A percentile compares a stretch with the other conserved stretches of the same genome.
These are phyloP conservation scores for Halcyon smyrnensis DNA, from an alignment of 2,797 vertebrate species.

Conservation along the genomic window DNA sequence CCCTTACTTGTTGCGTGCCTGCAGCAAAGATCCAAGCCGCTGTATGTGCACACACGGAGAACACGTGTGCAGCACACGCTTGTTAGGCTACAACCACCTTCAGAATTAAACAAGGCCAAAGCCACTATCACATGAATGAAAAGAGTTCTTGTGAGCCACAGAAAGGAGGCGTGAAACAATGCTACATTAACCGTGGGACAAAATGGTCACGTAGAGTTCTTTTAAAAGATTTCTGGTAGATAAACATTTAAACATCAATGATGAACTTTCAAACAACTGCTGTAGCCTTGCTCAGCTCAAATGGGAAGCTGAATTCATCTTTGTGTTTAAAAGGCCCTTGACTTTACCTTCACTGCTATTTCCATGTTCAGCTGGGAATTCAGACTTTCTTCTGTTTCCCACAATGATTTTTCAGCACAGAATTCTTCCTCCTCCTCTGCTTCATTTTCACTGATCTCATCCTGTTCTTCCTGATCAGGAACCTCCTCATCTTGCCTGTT, in stretches of 20 bases:
- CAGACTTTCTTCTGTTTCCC: conserved; percentile 67
- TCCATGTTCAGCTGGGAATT: conserved; percentile 53
- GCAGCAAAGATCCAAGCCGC: neutral
- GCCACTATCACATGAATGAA: neutral
- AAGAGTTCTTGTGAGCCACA: neutral
- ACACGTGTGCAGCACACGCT: neutral
- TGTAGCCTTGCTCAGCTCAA: neutral
- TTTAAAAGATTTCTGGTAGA: neutral
- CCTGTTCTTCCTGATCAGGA: conserved; percentile 67
- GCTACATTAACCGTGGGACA: neutral
- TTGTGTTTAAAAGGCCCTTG: neutral
- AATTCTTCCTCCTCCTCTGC: conserved; percentile 80
- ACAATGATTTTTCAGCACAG: conserved; percentile 75
- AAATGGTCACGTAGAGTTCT: neutral
- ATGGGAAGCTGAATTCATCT: neutral
- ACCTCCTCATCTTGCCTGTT: conserved; percentile 75
- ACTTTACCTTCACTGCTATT: conserved; percentile 79
- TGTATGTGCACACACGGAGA: neutral
- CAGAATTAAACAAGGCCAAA: neutral
- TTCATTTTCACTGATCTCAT: conserved; percentile 80
- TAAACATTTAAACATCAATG: neutral
- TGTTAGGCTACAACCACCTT: neutral
- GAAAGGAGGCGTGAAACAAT: neutral
- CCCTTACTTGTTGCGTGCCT: neutral
- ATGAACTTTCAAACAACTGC: neutral